Evolutionary conservation across 2,888 invertebrate genomes (phyloP).

Genomic region (Megalurothrips usitatus): DNA sequence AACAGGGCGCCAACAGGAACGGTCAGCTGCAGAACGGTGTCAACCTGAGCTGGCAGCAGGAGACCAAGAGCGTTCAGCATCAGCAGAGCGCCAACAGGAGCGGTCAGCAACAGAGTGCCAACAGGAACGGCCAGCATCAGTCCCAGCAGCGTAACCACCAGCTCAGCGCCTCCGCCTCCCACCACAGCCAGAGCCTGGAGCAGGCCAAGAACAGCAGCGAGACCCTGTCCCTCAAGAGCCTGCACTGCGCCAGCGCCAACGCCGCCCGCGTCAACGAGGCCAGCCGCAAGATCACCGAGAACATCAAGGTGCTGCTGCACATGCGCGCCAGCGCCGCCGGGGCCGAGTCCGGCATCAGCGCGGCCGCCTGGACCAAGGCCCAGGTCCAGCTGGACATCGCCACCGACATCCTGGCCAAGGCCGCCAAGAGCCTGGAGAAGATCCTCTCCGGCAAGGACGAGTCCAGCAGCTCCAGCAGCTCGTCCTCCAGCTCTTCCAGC

Average conservation of each 20-base stretch:
- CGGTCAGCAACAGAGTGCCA: neutral
- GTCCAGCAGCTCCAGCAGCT: neutral
- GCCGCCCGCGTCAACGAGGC: neutral
- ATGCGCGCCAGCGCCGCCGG: neutral
- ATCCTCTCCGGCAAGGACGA: neutral
- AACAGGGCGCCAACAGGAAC: neutral
- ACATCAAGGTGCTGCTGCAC: neutral
- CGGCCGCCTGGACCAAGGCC: neutral
- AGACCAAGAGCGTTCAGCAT: neutral
- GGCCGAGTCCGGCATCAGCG: neutral
- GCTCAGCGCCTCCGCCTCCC: neutral
- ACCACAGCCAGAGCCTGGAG: neutral
- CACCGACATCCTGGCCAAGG: neutral
- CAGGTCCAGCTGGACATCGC: neutral
- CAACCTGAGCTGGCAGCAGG: neutral
- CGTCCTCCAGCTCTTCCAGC: neutral
- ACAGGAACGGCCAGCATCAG: neutral
- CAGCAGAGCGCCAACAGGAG: neutral
- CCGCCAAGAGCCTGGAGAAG: neutral
- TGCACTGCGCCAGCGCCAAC: slow-evolving; percentile 1
- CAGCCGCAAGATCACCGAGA: neutral
- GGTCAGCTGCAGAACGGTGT: neutral
- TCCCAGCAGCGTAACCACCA: neutral
- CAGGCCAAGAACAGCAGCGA: neutral
- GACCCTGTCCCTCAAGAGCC: neutral